Conservation (phyloP, 2,888 invertebrate species). For the Chymomyza amoena region DNA sequence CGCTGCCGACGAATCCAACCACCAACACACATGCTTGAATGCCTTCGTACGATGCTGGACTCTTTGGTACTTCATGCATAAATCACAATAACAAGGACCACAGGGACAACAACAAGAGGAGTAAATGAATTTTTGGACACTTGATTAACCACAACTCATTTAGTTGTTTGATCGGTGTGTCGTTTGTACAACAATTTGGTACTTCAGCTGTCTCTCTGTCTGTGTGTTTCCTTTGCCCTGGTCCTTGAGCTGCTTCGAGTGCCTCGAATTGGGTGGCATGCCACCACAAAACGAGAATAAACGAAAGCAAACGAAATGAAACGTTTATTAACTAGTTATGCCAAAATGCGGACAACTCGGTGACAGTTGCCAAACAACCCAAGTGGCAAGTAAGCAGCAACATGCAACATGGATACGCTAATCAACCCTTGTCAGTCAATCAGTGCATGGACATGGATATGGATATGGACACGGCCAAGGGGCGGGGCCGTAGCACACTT, state of each 20-base stretch:
- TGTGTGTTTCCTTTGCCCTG: neutral
- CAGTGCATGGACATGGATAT: neutral
- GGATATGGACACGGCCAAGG: neutral
- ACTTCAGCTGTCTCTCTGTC: neutral
- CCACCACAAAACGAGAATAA: constrained; percentile 1
- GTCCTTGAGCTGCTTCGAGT: neutral
- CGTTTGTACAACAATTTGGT: neutral
- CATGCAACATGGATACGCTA: constrained; percentile 13
- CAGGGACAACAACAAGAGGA: constrained; percentile 8
- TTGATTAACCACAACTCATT: constrained; percentile 53
- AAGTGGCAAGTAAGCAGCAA: constrained; percentile 5
- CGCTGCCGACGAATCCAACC: neutral
- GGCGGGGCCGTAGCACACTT: constrained; percentile 4
- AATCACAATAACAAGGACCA: constrained; percentile 21
- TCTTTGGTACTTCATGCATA: constrained; percentile 32
- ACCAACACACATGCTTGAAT: constrained; percentile 34
- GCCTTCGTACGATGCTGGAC: constrained; percentile 25
- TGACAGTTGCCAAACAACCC: constrained; percentile 39
- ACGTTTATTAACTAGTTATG: constrained; percentile 41
- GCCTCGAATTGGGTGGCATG: neutral
- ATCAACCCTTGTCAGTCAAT: constrained; percentile 57
- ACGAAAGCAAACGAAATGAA: neutral
- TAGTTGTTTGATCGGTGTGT: constrained; percentile 38
- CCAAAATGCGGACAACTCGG: constrained; percentile 17
- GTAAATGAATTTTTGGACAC: constrained; percentile 51